Percentiles rank a stretch among this genome's conserved stretches.
These are phyloP conservation scores for Channallabes apus DNA, from an alignment of 2,797 vertebrate genomes.

Conservation along the genomic window DNA sequence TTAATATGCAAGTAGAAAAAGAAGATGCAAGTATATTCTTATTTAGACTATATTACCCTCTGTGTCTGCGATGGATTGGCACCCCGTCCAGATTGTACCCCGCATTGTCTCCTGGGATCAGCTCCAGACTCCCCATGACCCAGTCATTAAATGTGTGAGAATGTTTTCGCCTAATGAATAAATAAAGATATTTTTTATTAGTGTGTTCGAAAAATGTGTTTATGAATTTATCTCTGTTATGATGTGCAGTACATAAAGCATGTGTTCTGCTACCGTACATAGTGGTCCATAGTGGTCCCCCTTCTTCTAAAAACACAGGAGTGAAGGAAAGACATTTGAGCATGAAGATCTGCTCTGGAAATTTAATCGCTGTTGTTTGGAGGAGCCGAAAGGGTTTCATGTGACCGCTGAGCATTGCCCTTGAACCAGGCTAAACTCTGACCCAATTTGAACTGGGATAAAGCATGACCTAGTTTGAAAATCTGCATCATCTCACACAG, in stretches of 20 bases:
- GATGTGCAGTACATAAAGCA: background rate
- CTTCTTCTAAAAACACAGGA: conserved; percentile 35
- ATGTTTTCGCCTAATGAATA: background rate
- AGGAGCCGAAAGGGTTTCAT: conserved; percentile 54
- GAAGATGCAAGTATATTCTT: background rate
- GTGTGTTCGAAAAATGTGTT: background rate
- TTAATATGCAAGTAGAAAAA: background rate
- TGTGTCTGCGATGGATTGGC: too few species aligned
- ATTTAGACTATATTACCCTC: background rate
- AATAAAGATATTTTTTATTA: background rate
- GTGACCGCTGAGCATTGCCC: conserved; percentile 67
- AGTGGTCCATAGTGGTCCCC: conserved; percentile 1
- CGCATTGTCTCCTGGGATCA: too few species aligned
- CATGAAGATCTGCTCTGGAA: conserved; percentile 54
- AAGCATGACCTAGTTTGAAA: conserved; percentile 70
- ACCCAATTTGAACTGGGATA: conserved; percentile 62
- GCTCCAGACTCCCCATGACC: too few species aligned
- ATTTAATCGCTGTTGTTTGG: conserved; percentile 59
- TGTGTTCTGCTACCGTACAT: background rate
- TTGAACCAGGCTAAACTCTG: conserved; percentile 55
- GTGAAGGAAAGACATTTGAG: conserved; percentile 26
- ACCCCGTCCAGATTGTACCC: too few species aligned
- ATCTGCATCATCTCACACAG: conserved; percentile 61
- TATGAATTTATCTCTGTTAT: background rate
- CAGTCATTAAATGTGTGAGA: too few species aligned